Evolutionary conservation across 2,113 vertebrate species (phyloP).

Genomic region (Albula glossodonta): DNA sequence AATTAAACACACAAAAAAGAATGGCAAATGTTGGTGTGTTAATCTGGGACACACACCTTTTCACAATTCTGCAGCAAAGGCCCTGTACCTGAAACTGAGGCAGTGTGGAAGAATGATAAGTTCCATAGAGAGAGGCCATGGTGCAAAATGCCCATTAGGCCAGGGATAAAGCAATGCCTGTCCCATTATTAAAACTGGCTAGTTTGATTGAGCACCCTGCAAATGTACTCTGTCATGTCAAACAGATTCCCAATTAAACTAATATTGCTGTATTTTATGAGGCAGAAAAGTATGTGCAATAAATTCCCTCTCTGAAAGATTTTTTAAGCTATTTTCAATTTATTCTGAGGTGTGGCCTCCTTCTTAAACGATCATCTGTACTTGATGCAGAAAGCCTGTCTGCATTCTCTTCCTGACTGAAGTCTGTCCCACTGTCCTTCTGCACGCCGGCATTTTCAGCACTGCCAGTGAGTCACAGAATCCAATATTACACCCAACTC

Average conservation of each 20-base stretch:
- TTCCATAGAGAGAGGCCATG: not conserved
- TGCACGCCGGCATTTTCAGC: not conserved
- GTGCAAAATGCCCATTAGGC: not conserved
- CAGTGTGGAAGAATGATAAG: too few relatives aligned
- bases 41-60: too few relatives aligned
- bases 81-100: too few relatives aligned
- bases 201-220: not conserved
- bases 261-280: not conserved
- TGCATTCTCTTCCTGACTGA: not conserved
- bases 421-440: not conserved
- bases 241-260: not conserved
- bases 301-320: not conserved
- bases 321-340: conserved; percentile 7
- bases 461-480: not conserved
- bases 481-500: not conserved
- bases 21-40: not conserved
- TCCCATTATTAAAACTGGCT: not conserved
- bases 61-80: too few relatives aligned
- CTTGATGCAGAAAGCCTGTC: not conserved
- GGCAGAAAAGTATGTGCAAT: not conserved
- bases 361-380: too few relatives aligned
- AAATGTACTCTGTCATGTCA: conserved; percentile 6
- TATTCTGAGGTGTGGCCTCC: not conserved
- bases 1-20: not conserved
- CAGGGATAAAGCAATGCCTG: not conserved